phyloP scores from a whole-genome alignment of 2,797 vertebrate species.

The Trematomus bernacchii region DNA sequence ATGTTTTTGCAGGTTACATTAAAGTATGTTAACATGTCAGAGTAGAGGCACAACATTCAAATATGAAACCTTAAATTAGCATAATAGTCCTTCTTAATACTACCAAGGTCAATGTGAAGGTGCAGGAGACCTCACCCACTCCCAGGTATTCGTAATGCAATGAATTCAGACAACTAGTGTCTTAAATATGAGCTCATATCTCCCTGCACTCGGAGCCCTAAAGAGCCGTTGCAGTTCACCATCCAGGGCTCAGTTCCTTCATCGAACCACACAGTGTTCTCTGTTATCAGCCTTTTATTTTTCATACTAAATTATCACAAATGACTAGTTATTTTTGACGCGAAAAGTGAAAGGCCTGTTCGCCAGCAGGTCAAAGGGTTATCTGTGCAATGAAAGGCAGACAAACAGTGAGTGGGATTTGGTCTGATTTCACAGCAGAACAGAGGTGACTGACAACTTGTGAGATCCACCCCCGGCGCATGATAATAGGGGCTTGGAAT shows the following conservation, averaged over 20 bases:
- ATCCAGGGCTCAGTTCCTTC: constrained; percentile 46
- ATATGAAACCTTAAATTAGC: too few relatives aligned
- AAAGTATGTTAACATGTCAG: too few relatives aligned
- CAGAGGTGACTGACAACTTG: constrained; percentile 74
- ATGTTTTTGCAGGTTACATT: too few relatives aligned
- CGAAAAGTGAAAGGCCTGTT: constrained; percentile 19
- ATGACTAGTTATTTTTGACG: constrained; percentile 14
- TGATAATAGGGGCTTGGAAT: constrained; percentile 68
- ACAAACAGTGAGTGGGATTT: constrained; percentile 63
- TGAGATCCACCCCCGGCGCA: constrained; percentile 57
- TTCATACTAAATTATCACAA: constrained; percentile 13
- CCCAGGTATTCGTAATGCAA: constrained; percentile 67
- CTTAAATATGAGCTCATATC: constrained; percentile 64
- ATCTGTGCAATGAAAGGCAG: constrained; percentile 32
- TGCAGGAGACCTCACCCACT: constrained; percentile 40
- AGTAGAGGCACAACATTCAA: too few relatives aligned
- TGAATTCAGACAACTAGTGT: constrained; percentile 69
- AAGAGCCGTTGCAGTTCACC: constrained; percentile 48
- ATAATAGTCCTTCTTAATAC: too few relatives aligned
- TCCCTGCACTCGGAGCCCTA: constrained; percentile 33
- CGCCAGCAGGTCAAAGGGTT: constrained; percentile 46
- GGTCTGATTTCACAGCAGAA: constrained; percentile 69
- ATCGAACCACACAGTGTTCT: constrained; percentile 46
- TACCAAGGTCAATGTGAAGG: too few relatives aligned
- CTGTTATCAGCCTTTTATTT: constrained; percentile 47